Evolutionary conservation across 2,797 vertebrate species (phyloP), one percentile per base, ranked within the genome.

Genomic region (Tympanoctomys barrerae): DNA sequence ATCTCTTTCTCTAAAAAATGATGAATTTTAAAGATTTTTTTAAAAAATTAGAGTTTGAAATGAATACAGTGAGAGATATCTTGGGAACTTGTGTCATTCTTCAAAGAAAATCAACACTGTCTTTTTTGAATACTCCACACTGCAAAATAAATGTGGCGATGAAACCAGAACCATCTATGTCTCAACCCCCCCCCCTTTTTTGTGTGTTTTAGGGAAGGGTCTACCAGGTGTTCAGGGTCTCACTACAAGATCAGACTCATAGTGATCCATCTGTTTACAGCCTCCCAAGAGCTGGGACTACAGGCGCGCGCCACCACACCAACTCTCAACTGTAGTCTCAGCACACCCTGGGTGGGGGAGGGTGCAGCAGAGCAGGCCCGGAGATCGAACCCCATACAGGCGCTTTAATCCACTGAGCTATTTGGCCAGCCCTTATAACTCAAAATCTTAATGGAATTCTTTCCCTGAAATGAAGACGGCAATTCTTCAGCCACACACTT

Each of bases 41-140:
- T 52, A 77, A 13, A 33, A 33, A 83, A 59, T 78, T 66, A 62
- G 54, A 71, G 9, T 92, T 95, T 78, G 11, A 93, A 90, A 71
- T 88, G 11, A 81, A 79, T 36, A 87, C 22, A 91, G 85, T 68
- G 73, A 62, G 49, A 71, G 8, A 84, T 46, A n/a, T 88, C 54
- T 14, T 93, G 61, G 19, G 6, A 42, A 92, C 87, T 89, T 90
- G 31, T 80, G 4, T 42, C 26, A 82, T 86, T 75, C 21, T 49
- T 89, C 71, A 91, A 77, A 64, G 33, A 97, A 95, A 90, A 80
- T 10, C 8, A 80, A 70, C 5, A 54, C 52, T 68, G 84, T 81
- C n/a, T 31, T 36, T 89, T 52, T 75, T 10, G 59, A 87, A 57
- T 0, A 59, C 16, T 33, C 26, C 82, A 59, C 75, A 31, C 61